These are phyloP conservation scores for Pica pica DNA, from an alignment of 2,113 vertebrate genomes.

Conservation along the genomic window DNA sequence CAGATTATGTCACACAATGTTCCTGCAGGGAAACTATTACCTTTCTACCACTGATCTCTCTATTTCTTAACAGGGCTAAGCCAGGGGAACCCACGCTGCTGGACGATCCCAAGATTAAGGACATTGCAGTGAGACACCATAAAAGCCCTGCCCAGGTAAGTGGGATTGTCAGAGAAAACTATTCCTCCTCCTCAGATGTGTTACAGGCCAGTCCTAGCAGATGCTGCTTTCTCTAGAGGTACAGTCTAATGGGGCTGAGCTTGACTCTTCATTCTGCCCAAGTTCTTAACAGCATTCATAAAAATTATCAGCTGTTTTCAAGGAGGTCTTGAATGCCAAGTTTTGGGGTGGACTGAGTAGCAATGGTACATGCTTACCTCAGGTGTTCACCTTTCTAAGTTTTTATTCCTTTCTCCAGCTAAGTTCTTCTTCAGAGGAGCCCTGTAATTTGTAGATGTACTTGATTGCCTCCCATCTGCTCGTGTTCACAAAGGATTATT, in stretches of 20 bases:
- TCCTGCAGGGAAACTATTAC: not conserved
- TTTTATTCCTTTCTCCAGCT: not conserved
- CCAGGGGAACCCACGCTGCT: constrained; percentile 73
- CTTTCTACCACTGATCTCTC: not conserved
- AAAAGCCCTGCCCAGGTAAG: constrained; percentile 83
- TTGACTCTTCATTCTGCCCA: not conserved
- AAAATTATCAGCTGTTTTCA: not conserved
- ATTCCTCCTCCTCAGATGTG: not conserved
- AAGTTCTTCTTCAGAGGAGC: not conserved
- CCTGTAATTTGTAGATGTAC: not conserved
- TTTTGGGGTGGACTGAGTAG: not conserved
- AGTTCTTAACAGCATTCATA: not conserved
- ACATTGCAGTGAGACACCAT: constrained; percentile 71
- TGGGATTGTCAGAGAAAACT: not conserved
- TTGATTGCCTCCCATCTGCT: not conserved
- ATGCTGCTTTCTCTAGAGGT: not conserved
- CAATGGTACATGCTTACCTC: not conserved
- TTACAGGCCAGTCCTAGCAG: not conserved
- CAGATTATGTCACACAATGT: not conserved
- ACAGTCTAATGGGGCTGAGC: not conserved
- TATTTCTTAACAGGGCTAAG: constrained; percentile 65
- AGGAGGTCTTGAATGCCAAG: not conserved
- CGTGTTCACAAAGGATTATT: rapidly evolving
- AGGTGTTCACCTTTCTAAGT: not conserved
- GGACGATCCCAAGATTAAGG: constrained; percentile 75